These are phyloP conservation scores for Catocala sponsa DNA, from an alignment of 2,888 invertebrate species.

Conservation along the genomic window DNA sequence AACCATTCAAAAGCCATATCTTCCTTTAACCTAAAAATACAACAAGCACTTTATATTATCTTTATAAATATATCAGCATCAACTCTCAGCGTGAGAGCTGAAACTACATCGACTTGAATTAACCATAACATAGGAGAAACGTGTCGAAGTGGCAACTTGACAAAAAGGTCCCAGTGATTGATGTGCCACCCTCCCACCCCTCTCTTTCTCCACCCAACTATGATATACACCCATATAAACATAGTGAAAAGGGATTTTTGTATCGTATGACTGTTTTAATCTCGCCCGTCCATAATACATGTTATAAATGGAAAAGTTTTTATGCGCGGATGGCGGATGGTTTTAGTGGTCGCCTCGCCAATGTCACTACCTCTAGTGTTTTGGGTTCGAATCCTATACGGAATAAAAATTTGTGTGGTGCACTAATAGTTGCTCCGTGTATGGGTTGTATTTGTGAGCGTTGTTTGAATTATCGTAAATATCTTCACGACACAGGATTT, in stretches of 20 bases:
- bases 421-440: too few relatives aligned
- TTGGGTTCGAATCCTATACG: too few relatives aligned
- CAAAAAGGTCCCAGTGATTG: constrained; percentile 72
- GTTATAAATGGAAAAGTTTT: constrained; percentile 12
- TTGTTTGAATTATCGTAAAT: too few relatives aligned
- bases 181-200: constrained; percentile 52
- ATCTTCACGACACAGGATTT: too few relatives aligned
- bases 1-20: too few relatives aligned
- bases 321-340: too few relatives aligned
- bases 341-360: too few relatives aligned
- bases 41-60: not conserved
- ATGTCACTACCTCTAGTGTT: too few relatives aligned
- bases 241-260: constrained; percentile 25
- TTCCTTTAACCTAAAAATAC: too few relatives aligned
- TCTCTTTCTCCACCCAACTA: constrained; percentile 15
- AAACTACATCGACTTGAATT: constrained; percentile 56
- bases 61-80: constrained; percentile 32
- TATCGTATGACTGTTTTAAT: constrained; percentile 24
- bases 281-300: constrained; percentile 11
- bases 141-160: constrained; percentile 72
- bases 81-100: constrained; percentile 32
- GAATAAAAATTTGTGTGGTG: too few relatives aligned
- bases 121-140: constrained; percentile 63
- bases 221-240: constrained; percentile 34
- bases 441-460: too few relatives aligned